phyloP scores from a whole-genome alignment of 2,888 invertebrate genomes.

The Entomobrya proxima region DNA sequence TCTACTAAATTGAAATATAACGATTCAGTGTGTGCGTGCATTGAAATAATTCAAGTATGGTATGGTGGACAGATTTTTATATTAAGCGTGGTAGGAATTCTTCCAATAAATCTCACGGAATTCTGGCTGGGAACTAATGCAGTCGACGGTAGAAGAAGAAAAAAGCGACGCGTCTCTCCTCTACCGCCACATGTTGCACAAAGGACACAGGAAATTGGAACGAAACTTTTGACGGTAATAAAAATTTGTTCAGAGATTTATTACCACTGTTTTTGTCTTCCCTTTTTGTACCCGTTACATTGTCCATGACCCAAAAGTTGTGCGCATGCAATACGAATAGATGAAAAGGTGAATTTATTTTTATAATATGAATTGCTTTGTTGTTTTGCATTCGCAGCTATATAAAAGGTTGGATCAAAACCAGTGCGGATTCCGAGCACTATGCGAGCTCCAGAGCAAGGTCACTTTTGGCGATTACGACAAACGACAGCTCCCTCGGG shows the following conservation, averaged over 20 bases:
- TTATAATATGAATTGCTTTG: too few relatives aligned
- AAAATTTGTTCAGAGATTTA: neutral
- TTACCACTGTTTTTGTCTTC: neutral
- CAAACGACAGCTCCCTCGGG: conserved; percentile 16
- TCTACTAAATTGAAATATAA: neutral
- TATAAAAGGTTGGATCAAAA: conserved; percentile 53
- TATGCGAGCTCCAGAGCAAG: conserved; percentile 58
- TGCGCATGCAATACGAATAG: neutral
- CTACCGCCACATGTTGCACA: conserved; percentile 42
- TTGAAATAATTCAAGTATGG: neutral
- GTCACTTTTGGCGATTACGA: conserved; percentile 43
- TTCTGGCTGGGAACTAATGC: conserved; percentile 28
- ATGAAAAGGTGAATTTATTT: neutral
- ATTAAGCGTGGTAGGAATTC: conserved; percentile 29
- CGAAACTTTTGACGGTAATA: conserved; percentile 22
- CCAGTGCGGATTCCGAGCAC: conserved; percentile 51
- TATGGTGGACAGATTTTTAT: conserved; percentile 24
- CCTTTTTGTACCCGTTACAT: neutral
- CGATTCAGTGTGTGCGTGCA: too few relatives aligned
- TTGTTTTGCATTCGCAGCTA: conserved; percentile 25
- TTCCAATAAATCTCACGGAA: conserved; percentile 40
- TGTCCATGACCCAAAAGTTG: conserved; percentile 43
- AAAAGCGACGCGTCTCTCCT: neutral
- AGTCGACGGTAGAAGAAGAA: conserved; percentile 13
- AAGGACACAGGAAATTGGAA: conserved; percentile 29